Percentiles rank a stretch among this genome's conserved stretches.
Evolutionary conservation across 2,888 invertebrate genomes (phyloP).

Genomic region (Eupithecia vulgata): DNA sequence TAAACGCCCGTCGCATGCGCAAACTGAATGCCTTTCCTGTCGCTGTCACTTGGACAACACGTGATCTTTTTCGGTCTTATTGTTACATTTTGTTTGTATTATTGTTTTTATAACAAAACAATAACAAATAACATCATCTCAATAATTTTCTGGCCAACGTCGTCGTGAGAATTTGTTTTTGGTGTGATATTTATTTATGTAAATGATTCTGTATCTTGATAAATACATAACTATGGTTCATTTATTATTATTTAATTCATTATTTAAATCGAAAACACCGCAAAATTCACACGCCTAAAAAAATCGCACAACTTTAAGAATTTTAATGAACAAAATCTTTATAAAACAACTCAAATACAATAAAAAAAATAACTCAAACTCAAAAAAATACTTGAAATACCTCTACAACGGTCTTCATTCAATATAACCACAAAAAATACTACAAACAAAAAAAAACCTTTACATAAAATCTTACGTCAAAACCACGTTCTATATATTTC

Average conservation of each 20-base stretch:
- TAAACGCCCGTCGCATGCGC: constrained; percentile 61
- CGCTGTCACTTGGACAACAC: constrained; percentile 61
- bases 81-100: constrained; percentile 28
- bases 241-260: neutral
- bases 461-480: neutral
- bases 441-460: neutral
- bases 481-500: neutral
- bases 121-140: neutral
- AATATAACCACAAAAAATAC: neutral
- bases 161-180: neutral
- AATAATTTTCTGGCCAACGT: neutral
- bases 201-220: neutral
- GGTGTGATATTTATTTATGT: neutral
- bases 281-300: neutral
- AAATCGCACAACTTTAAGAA: neutral
- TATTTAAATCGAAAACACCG: neutral
- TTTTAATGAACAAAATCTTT: neutral
- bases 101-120: neutral
- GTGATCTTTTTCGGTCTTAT: constrained; percentile 63
- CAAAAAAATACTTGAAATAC: no score
- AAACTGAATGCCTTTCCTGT: constrained; percentile 41
- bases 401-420: neutral
- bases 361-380: no score
- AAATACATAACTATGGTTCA: neutral
- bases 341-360: no score